These are phyloP conservation scores for Astreopora myriophthalma DNA, from an alignment of 64 coral and sea anemone species.

Conservation along the genomic window DNA sequence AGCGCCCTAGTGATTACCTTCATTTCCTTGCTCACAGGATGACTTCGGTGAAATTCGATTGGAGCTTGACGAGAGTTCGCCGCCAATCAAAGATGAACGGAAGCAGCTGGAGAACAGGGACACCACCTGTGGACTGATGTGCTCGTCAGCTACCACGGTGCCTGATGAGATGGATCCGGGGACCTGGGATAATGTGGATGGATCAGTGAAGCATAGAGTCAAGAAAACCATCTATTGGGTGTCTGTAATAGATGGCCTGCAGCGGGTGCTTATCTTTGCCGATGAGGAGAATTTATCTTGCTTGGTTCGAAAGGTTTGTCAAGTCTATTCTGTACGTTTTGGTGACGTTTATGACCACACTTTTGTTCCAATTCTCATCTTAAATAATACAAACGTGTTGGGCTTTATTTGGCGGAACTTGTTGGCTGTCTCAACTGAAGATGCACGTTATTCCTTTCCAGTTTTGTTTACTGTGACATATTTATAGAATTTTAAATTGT, in stretches of 20 bases:
- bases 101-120: constrained; percentile 28
- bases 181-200: constrained; percentile 65
- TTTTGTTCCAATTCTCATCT: too few relatives aligned
- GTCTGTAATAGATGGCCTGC: constrained; percentile 83
- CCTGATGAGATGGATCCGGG: constrained; percentile 31
- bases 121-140: constrained; percentile 3
- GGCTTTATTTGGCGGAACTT: too few relatives aligned
- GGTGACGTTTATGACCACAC: too few relatives aligned
- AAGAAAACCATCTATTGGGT: constrained; percentile 86
- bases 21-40: constrained; percentile 51
- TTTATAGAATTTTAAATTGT: too few relatives aligned
- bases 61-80: constrained; percentile 44
- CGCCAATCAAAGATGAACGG: constrained; percentile 34
- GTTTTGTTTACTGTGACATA: too few relatives aligned
- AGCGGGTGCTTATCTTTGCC: constrained; percentile 84
- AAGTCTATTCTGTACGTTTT: not conserved
- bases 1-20: too few relatives aligned
- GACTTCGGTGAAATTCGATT: constrained; percentile 52
- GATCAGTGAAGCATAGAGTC: constrained; percentile 4
- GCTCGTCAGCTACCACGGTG: not conserved
- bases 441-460: too few relatives aligned
- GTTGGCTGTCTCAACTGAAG: too few relatives aligned
- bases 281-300: constrained; percentile 65
- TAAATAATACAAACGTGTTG: too few relatives aligned
- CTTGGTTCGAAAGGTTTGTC: constrained; percentile 66